A percentile compares a stretch with the other conserved stretches of the same genome.
phyloP scores from a whole-genome alignment of 2,888 invertebrate genomes.

The Drosophila bunnanda region DNA sequence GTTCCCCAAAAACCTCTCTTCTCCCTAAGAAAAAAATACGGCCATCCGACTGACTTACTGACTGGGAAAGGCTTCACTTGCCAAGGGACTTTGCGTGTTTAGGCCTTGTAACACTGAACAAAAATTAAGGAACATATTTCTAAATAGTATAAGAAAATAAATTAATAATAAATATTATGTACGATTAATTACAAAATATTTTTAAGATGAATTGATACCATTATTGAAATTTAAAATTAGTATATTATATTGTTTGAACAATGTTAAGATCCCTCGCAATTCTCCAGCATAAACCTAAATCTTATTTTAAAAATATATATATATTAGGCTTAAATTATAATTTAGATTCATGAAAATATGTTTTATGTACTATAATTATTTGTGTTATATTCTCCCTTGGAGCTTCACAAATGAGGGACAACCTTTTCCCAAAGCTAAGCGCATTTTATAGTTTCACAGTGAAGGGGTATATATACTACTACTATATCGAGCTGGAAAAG shows the following conservation, averaged over 20 bases:
- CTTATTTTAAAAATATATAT: not conserved
- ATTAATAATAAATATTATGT: constrained; percentile 14
- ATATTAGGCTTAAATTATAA: not conserved
- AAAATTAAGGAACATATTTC: constrained; percentile 17
- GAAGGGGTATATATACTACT: constrained; percentile 30
- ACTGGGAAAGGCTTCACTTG: constrained; percentile 48
- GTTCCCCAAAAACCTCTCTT: constrained; percentile 18
- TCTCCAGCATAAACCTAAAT: not conserved
- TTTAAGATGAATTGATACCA: not conserved
- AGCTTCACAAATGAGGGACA: not conserved
- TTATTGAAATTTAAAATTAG: no score
- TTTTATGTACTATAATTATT: no score
- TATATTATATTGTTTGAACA: not conserved
- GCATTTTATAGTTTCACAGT: not conserved
- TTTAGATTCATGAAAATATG: no score
- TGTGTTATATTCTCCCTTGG: not conserved
- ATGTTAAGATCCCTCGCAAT: not conserved
- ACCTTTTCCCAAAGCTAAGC: not conserved
- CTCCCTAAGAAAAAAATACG: not conserved
- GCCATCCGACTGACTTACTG: constrained; percentile 49
- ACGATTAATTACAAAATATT: no score
- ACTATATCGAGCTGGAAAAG: not conserved
- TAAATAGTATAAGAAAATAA: not conserved
- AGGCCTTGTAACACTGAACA: constrained; percentile 42
- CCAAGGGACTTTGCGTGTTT: constrained; percentile 66